Evolutionary conservation across 2,113 vertebrate species (phyloP), one percentile per base, ranked within the genome.

Genomic region (Otolemur garnettii): DNA sequence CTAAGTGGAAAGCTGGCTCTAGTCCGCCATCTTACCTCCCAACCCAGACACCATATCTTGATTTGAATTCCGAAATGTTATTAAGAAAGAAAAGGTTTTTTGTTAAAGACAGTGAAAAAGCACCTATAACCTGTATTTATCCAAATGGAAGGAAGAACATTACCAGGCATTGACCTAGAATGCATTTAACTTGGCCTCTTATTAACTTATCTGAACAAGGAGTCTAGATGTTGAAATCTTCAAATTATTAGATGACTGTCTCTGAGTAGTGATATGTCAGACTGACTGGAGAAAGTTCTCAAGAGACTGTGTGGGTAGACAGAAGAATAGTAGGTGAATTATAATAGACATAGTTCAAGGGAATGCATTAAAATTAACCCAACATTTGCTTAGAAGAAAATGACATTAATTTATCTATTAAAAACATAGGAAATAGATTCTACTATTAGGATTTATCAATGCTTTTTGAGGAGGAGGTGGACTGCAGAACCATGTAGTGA

Each of bases 351-450:
- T 62, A 78, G 53, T 60, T 87, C 66, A 95, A 94, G 38, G 26
- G 42, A 91, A 77, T 75, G 15, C 5, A 81, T 87, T 88, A 42
- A 28, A 84, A 75, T n/a, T 69, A 87, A 93, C 35, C 17, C 4
- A 55, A 97, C 83, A 66, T 77, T 88, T 85, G 72, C 64, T 86
- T 84, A 72, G 33, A 83, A 86, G 6, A 91, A 85, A 93, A 77
- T 81, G 42, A 18, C 5, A 6, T 72, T 92, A 7, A 45, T 69
- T 90, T 85, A 66, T 87, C 2, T 42, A 71, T 59, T 77, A 82
- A 96, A 92, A 96, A 78, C 26, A 84, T 12, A 68, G n/a, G 50
- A 66, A 91, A 81, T 66, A 60, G 59, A 88, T 50, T 66, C 13
- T n/a, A 35, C n/a, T 83, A 18, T 59, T 96, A 24, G 13, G 28